phyloP scores from a whole-genome alignment of 2,113 vertebrate genomes.

The Diglossa brunneiventris region DNA sequence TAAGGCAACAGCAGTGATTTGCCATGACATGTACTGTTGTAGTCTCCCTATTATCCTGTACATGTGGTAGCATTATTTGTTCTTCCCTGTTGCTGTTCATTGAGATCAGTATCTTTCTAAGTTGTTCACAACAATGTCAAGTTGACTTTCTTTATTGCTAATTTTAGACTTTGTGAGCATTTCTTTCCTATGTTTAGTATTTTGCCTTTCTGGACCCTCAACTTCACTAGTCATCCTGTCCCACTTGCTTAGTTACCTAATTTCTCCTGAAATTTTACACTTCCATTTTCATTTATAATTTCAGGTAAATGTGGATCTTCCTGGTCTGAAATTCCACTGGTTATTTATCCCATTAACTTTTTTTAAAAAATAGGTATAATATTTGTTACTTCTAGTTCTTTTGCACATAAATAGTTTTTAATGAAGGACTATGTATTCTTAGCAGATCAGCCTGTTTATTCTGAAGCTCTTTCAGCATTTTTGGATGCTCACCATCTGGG shows the following conservation, averaged over 20 bases:
- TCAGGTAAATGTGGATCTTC: background rate
- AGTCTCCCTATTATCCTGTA: background rate
- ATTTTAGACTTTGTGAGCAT: background rate
- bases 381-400: constrained; percentile 18
- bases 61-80: background rate
- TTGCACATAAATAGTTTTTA: constrained; percentile 27
- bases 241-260: background rate
- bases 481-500: constrained; percentile 62
- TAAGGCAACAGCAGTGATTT: background rate
- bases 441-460: constrained; percentile 52
- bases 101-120: background rate
- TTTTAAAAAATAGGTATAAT: background rate
- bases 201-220: background rate
- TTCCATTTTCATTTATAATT: background rate
- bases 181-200: background rate
- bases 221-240: background rate
- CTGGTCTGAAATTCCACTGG: background rate
- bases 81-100: background rate
- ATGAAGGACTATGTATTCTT: constrained; percentile 49
- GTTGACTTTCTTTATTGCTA: background rate
- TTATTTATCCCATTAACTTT: background rate
- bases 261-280: background rate
- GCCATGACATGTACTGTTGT: background rate
- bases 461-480: constrained; percentile 58
- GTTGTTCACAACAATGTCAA: background rate